Evolutionary conservation across 2,797 vertebrate genomes (phyloP).

Genomic region (Phyllotis vaccarum): DNA sequence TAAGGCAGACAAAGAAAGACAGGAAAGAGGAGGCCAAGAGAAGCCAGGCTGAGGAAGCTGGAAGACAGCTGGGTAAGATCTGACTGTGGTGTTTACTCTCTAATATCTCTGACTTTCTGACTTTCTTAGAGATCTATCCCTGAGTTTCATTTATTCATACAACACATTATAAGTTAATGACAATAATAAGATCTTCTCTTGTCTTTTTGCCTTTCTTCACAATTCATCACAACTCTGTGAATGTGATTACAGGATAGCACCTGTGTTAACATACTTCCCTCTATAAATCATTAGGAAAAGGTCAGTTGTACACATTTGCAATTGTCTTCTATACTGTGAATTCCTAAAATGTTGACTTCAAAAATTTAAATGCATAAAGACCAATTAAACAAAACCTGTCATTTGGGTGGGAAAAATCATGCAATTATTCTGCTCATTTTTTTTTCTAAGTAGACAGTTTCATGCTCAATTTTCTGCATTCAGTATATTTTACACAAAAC

Average conservation of each 20-base stretch:
- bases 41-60: no score
- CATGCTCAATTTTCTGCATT: conserved; percentile 73
- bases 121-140: no score
- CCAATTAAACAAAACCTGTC: conserved; percentile 51
- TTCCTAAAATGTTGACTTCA: conserved; percentile 21
- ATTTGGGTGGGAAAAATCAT: conserved; percentile 35
- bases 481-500: conserved; percentile 72
- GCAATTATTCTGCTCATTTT: conserved; percentile 61
- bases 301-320: neutral
- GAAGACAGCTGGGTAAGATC: no score
- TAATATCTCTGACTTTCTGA: no score
- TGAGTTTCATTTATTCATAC: no score
- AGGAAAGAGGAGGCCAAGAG: no score
- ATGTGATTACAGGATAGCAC: neutral
- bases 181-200: neutral
- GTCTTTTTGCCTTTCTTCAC: neutral
- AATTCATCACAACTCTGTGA: neutral
- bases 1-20: no score
- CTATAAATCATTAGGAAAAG: neutral
- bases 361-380: conserved; percentile 49
- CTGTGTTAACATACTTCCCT: neutral
- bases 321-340: conserved; percentile 40
- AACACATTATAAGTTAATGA: neutral
- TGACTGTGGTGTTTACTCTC: no score
- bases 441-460: conserved; percentile 66